Conservation (phyloP, 1,140 invertebrate genomes). For the Caenorhabditis tropicalis region DNA sequence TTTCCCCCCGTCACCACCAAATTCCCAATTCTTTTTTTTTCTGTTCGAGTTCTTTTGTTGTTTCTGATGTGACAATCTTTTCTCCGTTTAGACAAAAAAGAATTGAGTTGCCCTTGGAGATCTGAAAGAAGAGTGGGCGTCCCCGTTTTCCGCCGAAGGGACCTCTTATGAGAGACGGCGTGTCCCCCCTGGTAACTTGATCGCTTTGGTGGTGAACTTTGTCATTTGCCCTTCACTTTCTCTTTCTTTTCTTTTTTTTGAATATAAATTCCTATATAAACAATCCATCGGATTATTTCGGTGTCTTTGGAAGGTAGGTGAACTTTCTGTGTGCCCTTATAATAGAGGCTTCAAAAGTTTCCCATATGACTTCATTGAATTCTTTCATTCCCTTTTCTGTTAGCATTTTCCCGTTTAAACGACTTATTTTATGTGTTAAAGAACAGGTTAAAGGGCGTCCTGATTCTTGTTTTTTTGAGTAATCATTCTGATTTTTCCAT, state of each 20-base stretch:
- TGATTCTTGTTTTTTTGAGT: background rate
- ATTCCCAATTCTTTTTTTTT: background rate
- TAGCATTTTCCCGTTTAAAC: background rate
- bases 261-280: background rate
- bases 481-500: background rate
- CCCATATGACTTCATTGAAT: no score
- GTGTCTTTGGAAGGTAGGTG: no score
- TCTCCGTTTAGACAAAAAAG: background rate
- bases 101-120: background rate
- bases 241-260: background rate
- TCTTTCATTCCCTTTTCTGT: background rate
- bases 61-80: background rate
- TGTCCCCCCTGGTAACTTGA: background rate
- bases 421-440: background rate
- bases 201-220: background rate
- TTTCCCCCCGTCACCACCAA: background rate
- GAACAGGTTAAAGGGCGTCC: background rate
- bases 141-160: background rate
- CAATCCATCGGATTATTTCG: no score
- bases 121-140: background rate
- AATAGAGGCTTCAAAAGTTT: no score
- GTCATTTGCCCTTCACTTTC: background rate
- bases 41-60: background rate
- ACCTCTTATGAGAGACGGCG: background rate
- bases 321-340: no score